phyloP scores from a whole-genome alignment of 2,113 vertebrate genomes.

The Sebastes fasciatus region DNA sequence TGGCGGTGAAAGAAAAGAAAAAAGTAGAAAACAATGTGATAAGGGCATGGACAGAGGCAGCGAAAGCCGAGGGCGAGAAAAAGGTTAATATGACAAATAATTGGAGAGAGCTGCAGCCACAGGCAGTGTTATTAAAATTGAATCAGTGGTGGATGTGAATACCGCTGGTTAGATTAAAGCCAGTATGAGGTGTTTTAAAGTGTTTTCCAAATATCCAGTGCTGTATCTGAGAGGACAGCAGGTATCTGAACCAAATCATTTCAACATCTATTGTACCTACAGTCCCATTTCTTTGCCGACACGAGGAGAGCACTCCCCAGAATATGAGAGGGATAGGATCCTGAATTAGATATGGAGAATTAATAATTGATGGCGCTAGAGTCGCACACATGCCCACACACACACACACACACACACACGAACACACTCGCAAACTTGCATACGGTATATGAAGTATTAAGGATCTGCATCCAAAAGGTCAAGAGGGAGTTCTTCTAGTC shows the following conservation, averaged over 20 bases:
- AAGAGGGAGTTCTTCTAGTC: constrained; percentile 34
- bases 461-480: constrained; percentile 55
- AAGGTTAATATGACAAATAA: constrained; percentile 72
- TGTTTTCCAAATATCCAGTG: constrained; percentile 35
- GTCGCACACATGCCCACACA: constrained; percentile 42
- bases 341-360: constrained; percentile 72
- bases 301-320: constrained; percentile 32
- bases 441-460: constrained; percentile 26
- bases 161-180: constrained; percentile 51
- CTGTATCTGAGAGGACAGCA: constrained; percentile 40
- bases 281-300: constrained; percentile 57
- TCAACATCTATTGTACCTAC: constrained; percentile 35
- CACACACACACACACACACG: constrained; percentile 1
- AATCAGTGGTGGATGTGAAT: constrained; percentile 32
- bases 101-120: constrained; percentile 34
- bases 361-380: constrained; percentile 67
- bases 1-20: constrained; percentile 11
- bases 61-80: constrained; percentile 21
- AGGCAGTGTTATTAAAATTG: constrained; percentile 49
- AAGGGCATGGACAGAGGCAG: constrained; percentile 26
- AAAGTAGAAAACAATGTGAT: constrained; percentile 29
- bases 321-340: constrained; percentile 60
- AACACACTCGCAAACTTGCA: constrained; percentile 10
- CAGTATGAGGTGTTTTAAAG: constrained; percentile 35
- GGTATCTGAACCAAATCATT: constrained; percentile 35